phyloP scores from a whole-genome alignment of 2,888 invertebrate species.

The Carterocephalus palaemon region DNA sequence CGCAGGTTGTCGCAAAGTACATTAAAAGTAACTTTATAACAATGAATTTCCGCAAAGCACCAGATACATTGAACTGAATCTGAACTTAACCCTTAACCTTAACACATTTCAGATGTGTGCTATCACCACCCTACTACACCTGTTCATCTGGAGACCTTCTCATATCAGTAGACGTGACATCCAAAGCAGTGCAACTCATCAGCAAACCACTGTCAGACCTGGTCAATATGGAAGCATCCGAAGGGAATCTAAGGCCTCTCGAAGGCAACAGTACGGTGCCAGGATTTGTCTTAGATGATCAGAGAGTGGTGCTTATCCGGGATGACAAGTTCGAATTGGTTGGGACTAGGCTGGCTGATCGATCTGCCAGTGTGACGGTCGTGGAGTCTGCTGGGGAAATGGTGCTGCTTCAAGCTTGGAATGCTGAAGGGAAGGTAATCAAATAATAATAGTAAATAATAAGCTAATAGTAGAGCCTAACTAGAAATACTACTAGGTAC shows the following conservation, averaged over 20 bases:
- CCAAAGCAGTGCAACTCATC: constrained; percentile 69
- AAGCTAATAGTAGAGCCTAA: no score
- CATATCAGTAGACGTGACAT: constrained; percentile 80
- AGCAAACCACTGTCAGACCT: constrained; percentile 65
- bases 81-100: no score
- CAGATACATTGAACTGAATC: no score
- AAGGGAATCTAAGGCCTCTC: constrained; percentile 46
- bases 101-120: constrained; percentile 80
- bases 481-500: no score
- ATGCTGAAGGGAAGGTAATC: constrained; percentile 52
- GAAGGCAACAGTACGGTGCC: constrained; percentile 54
- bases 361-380: constrained; percentile 52
- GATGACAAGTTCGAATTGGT: constrained; percentile 51
- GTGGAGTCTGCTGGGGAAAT: constrained; percentile 53
- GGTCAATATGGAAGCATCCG: constrained; percentile 36
- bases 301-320: constrained; percentile 56
- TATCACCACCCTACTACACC: constrained; percentile 81
- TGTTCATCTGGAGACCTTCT: constrained; percentile 78
- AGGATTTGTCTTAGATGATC: constrained; percentile 61
- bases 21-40: no score
- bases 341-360: constrained; percentile 43
- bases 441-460: background rate
- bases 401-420: constrained; percentile 58
- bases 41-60: no score
- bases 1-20: no score